A percentile compares a stretch with the other conserved stretches of the same genome.
phyloP scores from a whole-genome alignment of 2,797 vertebrate genomes.

The Otolemur crassicaudatus region DNA sequence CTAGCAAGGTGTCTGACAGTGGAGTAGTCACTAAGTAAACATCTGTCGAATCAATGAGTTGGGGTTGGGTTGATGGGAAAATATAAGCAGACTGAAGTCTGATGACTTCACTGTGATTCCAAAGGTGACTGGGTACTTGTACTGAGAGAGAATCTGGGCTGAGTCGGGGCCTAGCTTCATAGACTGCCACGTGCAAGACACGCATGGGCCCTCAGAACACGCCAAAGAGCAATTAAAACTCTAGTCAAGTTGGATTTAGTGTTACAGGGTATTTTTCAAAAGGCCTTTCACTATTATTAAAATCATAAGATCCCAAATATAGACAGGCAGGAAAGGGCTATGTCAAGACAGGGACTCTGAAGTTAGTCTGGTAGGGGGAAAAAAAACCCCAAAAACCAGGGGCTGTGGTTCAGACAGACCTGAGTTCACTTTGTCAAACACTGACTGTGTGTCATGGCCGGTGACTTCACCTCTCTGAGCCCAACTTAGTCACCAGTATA shows the following conservation, averaged over 20 bases:
- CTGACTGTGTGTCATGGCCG: background rate
- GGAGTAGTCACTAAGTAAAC: background rate
- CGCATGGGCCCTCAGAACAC: background rate
- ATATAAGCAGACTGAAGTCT: background rate
- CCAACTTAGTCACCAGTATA: constrained; percentile 52
- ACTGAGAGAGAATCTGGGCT: background rate
- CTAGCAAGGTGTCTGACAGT: background rate
- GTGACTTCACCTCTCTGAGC: constrained; percentile 56
- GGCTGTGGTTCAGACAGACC: background rate
- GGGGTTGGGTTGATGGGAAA: background rate
- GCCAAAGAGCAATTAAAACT: background rate
- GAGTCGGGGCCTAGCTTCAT: background rate
- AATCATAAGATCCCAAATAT: background rate
- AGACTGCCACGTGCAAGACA: background rate
- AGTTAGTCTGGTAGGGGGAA: background rate
- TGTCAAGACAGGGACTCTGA: background rate
- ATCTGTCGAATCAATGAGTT: background rate
- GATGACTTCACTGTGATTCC: background rate
- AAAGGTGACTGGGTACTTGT: background rate
- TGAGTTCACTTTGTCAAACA: background rate
- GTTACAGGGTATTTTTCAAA: background rate
- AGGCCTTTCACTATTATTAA: background rate
- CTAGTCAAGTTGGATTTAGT: background rate
- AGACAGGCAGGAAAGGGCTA: background rate
- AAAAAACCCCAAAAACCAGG: background rate